A percentile compares a stretch with the other conserved stretches of the same genome.
Evolutionary conservation across 2,113 vertebrate species (phyloP).

Genomic region (Reinhardtius hippoglossoides): DNA sequence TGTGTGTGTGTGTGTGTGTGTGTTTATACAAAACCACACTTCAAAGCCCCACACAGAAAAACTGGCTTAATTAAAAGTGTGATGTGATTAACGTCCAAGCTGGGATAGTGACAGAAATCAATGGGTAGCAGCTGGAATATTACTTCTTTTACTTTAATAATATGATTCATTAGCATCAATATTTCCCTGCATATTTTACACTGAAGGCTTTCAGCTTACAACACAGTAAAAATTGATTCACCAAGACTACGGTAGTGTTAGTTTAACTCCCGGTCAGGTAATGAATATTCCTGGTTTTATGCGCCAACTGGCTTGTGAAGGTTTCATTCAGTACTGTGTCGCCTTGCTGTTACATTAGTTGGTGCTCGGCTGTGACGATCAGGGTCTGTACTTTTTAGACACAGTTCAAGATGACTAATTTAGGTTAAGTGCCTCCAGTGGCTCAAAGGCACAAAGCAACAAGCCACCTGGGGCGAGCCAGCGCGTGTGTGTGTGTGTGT

Average conservation of each 20-base stretch:
- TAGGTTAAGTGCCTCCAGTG: constrained; percentile 77
- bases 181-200: constrained; percentile 10
- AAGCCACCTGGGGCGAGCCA: constrained; percentile 68
- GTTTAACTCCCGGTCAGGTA: neutral
- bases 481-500: constrained; percentile 12
- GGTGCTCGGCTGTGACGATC: constrained; percentile 18
- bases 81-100: constrained; percentile 28
- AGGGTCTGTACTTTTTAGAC: constrained; percentile 37
- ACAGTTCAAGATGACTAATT: constrained; percentile 70
- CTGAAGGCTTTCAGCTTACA: neutral
- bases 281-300: neutral
- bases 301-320: neutral
- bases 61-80: constrained; percentile 45
- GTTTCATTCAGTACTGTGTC: neutral
- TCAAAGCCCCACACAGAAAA: neutral
- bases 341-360: constrained; percentile 16
- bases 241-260: neutral
- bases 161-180: constrained; percentile 18
- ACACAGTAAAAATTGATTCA: constrained; percentile 6
- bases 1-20: too few species aligned
- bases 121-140: constrained; percentile 43
- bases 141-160: constrained; percentile 24
- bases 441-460: constrained; percentile 72
- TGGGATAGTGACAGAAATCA: constrained; percentile 21
- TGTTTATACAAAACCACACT: too few species aligned